Evolutionary conservation across 2,888 invertebrate genomes (phyloP).

Genomic region (Thymelicus lineola): DNA sequence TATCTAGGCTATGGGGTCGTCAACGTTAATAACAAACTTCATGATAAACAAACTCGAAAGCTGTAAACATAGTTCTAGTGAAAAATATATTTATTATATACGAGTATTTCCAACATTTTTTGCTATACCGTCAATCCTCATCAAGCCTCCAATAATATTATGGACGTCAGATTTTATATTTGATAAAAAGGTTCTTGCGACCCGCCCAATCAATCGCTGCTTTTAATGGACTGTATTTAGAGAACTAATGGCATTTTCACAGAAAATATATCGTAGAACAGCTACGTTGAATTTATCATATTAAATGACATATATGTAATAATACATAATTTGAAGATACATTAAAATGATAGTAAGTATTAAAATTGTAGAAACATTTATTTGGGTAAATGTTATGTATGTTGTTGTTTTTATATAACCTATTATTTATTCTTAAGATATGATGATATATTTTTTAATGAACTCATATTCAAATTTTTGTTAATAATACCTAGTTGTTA

Average conservation of each 20-base stretch:
- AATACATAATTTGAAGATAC: no score
- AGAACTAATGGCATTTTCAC: slow-evolving; percentile 64
- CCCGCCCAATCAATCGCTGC: slow-evolving; percentile 68
- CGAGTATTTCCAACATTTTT: slow-evolving; percentile 39
- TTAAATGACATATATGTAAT: no score
- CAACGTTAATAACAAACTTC: no score
- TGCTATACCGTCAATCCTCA: slow-evolving; percentile 63
- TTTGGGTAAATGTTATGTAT: no score
- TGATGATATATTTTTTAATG: no score
- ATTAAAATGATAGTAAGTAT: no score
- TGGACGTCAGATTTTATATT: slow-evolving; percentile 61
- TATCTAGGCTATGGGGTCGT: background rate
- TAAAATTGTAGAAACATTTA: no score
- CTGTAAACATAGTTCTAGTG: background rate
- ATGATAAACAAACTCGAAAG: background rate
- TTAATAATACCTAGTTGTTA: no score
- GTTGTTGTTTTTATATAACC: no score
- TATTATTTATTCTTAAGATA: no score
- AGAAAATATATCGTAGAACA: slow-evolving; percentile 49
- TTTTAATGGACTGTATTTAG: slow-evolving; percentile 71
- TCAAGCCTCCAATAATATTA: slow-evolving; percentile 63
- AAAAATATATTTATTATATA: slow-evolving; percentile 5
- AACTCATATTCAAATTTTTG: no score
- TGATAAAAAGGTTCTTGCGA: slow-evolving; percentile 62
- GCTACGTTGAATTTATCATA: background rate